Base-by-base conservation (phyloP, 2,888 invertebrate species). In the Orchestes rusci region DNA sequence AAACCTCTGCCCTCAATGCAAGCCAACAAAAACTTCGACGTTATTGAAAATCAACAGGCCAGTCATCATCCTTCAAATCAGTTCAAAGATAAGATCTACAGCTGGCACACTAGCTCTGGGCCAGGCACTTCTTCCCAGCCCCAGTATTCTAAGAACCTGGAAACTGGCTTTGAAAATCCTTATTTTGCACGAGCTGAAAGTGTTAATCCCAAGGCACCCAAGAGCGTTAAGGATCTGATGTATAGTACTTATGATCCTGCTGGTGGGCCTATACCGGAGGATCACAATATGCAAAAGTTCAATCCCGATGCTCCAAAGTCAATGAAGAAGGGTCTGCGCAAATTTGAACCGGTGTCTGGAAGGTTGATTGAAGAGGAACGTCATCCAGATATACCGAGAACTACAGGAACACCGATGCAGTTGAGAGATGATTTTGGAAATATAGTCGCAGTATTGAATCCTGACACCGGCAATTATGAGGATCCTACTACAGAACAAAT, bases 141-240 rank as follows among this genome's bases (percentile, higher is more conserved):
- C 1, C 47, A 43, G 10, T 36, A 36, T n/a, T 45, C 31, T 12
- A 28, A 28, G 10, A 35, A 35, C 4, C 10, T 23, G 12, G 10
- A 35, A 4, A 20, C 5, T 19, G 48, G 50, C 2, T 52, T 50
- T 47, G 50, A 52, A 48, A 51, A 52, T 48, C 45, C 55, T 16
- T 34, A 42, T 16, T 48, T 48, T 28, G 29, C 8, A n/a, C 23
- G 17, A 15, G 28, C 51, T 13, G 55, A 57, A 7, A 36, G 12
- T 8, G 56, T 53, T 31, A 41, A 53, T 10, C 55, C 56, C 1
- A 45, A 43, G 12, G 35, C 35, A 13, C 54, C 56, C n/a, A 55
- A 47, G 39, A 58, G 45, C 33, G 44, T 57, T n/a, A 56, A 52
- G 35, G 58, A 58, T 40, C 44, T 59, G 31, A 55, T 54, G 12